A percentile compares a stretch with the other conserved stretches of the same genome.
Evolutionary conservation across 2,113 vertebrate genomes (phyloP).

Genomic region (Crypturellus undulatus): DNA sequence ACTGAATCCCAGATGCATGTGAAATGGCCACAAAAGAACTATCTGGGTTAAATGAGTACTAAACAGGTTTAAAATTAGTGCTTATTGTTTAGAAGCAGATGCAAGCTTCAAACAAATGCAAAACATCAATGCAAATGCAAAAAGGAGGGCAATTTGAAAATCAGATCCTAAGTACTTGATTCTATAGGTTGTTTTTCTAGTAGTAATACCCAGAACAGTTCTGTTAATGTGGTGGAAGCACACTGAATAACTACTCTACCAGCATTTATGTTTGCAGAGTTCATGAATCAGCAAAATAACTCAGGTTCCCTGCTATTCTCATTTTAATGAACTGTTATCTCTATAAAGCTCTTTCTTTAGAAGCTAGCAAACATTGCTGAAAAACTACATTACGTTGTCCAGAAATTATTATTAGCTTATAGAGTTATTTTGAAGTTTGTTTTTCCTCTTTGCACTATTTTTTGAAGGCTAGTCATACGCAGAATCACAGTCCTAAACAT

Average conservation of each 20-base stretch:
- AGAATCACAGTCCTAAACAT: background rate
- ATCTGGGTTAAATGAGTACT: constrained; percentile 83
- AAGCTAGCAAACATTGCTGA: constrained; percentile 21
- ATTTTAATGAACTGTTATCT: constrained; percentile 23
- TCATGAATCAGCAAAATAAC: constrained; percentile 34
- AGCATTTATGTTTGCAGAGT: constrained; percentile 53
- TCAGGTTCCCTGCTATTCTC: constrained; percentile 38
- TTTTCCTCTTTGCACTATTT: background rate
- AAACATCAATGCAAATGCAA: constrained; percentile 80
- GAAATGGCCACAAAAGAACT: constrained; percentile 81
- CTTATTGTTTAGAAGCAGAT: constrained; percentile 83
- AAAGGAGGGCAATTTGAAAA: constrained; percentile 74
- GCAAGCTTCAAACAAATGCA: constrained; percentile 83
- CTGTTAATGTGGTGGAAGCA: constrained; percentile 36
- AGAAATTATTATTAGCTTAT: constrained; percentile 28
- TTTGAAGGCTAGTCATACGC: background rate
- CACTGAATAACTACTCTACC: background rate
- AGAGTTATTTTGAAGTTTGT: background rate
- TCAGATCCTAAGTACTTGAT: constrained; percentile 67
- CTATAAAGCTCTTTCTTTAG: background rate
- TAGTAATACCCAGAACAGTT: constrained; percentile 54
- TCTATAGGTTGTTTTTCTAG: constrained; percentile 64
- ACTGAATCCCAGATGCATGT: constrained; percentile 80
- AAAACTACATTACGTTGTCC: background rate
- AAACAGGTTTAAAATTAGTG: constrained; percentile 85